phyloP scores from a whole-genome alignment of 2,888 invertebrate species.

The Hypena proboscidalis region DNA sequence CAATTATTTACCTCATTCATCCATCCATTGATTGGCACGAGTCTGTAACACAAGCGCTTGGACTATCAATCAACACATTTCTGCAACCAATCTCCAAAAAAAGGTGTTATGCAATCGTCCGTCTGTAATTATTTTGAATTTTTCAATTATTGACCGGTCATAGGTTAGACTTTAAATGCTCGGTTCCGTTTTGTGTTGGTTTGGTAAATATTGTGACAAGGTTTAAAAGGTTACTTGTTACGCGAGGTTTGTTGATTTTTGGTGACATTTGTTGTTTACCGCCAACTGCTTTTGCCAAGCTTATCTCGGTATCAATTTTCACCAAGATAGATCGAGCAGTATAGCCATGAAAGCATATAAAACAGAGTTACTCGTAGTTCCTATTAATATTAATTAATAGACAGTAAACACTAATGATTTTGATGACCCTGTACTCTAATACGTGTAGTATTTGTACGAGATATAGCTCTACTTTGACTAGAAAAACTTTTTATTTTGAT shows the following conservation, averaged over 20 bases:
- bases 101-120: conserved; percentile 44
- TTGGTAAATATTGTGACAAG: conserved; percentile 1
- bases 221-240: not conserved
- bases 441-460: no score
- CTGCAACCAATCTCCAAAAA: conserved; percentile 28
- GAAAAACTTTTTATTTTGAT: no score
- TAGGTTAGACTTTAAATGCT: conserved; percentile 38
- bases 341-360: no score
- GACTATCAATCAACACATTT: conserved; percentile 50
- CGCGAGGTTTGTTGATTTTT: not conserved
- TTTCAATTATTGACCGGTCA: conserved; percentile 38
- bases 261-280: no score
- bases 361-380: no score
- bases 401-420: no score
- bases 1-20: conserved; percentile 2
- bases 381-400: no score
- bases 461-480: no score
- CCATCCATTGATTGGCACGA: conserved; percentile 41
- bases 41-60: conserved; percentile 37
- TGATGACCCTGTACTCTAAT: no score
- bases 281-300: no score
- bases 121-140: conserved; percentile 37
- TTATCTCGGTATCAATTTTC: no score
- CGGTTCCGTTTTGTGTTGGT: conserved; percentile 15
- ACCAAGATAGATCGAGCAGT: no score